Base-by-base conservation (phyloP, 92 coral and sea anemone species). In the Plumapathes pennacea region DNA sequence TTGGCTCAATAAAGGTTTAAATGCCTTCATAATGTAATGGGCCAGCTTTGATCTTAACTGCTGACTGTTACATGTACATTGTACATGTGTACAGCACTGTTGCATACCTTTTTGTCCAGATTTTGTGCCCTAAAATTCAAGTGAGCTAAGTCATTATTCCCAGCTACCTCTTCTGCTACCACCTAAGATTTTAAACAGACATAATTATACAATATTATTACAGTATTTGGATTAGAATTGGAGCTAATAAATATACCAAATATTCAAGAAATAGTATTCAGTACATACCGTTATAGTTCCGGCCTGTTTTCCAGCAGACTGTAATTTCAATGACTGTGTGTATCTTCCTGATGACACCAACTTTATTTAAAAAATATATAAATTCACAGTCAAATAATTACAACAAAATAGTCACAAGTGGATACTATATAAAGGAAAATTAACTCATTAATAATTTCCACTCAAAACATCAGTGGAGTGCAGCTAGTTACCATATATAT, bases 61-160 rank as follows among this genome's bases (percentile, higher is more conserved):
- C n/a, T n/a, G n/a, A n/a, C n/a, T n/a, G n/a, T n/a, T n/a, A n/a
- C n/a, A n/a, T n/a, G n/a, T n/a, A n/a, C n/a, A n/a, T n/a, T n/a
- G n/a, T n/a, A n/a, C n/a, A n/a, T n/a, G n/a, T n/a, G n/a, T n/a
- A n/a, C n/a, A n/a, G n/a, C n/a, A n/a, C n/a, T n/a, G n/a, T n/a
- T n/a, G n/a, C 56, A 8, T 22, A 92, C 98, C 96, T 92, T 92
- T 58, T 92, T 92, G 43, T 88, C 98, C 46, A 92, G 73, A 50
- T 92, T 92, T 48, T 66, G 70, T n/a, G 98, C 98, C 54, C 98
- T 88, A 36, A 92, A 92, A 27, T 71, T 71, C 38, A 92, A 62
- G 14, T 42, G 31, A 10, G 62, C 96, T 30, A 80, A 82, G 60
- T 89, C 92, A 42, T 57, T 82, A 37, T 74, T 74, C 25, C 90